A percentile compares a stretch with the other conserved stretches of the same genome.
Evolutionary conservation across 2,888 invertebrate species (phyloP).

Genomic region (Pristionchus japonicus): DNA sequence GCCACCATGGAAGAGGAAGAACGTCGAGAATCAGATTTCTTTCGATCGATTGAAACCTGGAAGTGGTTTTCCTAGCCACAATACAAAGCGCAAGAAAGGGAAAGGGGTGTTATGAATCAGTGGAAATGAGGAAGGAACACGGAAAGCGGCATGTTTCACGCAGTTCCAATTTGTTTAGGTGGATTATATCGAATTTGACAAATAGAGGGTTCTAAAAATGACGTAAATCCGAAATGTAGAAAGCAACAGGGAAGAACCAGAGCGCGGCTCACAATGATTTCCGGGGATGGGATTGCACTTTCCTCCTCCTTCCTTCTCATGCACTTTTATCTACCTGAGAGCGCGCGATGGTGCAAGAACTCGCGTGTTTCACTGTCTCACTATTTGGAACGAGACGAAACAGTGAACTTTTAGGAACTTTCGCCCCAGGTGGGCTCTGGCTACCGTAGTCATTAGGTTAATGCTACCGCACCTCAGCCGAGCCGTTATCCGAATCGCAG

Average conservation of each 20-base stretch:
- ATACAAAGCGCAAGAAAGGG: neutral
- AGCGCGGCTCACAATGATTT: neutral
- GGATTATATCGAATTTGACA: no score
- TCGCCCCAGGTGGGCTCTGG: neutral
- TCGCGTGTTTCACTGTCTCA: neutral
- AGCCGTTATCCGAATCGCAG: neutral
- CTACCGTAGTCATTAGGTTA: no score
- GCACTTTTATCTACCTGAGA: constrained; percentile 30
- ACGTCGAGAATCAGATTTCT: no score
- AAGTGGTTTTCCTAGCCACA: neutral
- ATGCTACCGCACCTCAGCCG: no score
- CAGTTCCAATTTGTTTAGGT: no score
- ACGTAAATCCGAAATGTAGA: neutral
- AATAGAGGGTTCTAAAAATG: neutral
- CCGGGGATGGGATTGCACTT: neutral
- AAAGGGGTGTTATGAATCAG: neutral
- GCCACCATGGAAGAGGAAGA: neutral
- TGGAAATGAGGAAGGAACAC: neutral
- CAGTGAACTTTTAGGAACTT: neutral
- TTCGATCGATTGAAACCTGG: neutral
- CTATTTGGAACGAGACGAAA: neutral
- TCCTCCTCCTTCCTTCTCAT: neutral
- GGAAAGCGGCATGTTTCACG: no score
- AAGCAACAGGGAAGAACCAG: neutral
- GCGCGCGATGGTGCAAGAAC: constrained; percentile 1